These are phyloP conservation scores for Aphodius granarius DNA, from an alignment of 2,888 invertebrate species.

Conservation along the genomic window DNA sequence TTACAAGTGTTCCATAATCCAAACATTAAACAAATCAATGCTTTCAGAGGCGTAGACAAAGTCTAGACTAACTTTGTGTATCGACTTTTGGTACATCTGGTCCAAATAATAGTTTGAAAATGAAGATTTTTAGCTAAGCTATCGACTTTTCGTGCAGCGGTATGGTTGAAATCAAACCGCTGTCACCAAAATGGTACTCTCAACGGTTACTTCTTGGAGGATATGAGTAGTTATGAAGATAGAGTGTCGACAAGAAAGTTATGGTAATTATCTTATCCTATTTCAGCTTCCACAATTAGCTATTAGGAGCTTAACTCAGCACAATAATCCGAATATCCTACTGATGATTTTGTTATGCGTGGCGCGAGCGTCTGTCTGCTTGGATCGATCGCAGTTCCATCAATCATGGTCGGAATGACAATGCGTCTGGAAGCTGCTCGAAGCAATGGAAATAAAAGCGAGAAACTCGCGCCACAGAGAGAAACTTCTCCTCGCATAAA, in stretches of 20 bases:
- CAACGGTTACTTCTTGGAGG: no score
- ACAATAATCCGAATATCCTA: background rate
- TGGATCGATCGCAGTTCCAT: background rate
- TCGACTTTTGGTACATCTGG: no score
- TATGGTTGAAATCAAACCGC: no score
- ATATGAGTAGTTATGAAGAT: no score
- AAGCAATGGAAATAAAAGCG: background rate
- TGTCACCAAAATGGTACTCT: no score
- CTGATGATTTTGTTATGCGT: background rate
- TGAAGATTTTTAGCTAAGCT: no score
- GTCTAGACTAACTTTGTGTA: no score
- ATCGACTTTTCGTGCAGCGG: no score
- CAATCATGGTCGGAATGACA: background rate
- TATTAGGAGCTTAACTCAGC: background rate
- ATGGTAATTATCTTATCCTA: background rate
- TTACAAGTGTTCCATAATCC: background rate
- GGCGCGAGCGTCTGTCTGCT: background rate
- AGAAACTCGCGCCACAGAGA: background rate
- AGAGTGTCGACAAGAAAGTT: no score
- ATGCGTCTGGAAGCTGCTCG: background rate
- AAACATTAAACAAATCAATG: background rate
- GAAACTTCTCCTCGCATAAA: background rate
- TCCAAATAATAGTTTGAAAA: no score
- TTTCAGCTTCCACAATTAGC: background rate
- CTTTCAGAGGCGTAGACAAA: no score